Base-by-base conservation (phyloP, 37 sponge, comb jelly and placozoan species). In the Sycon ciliatum region DNA sequence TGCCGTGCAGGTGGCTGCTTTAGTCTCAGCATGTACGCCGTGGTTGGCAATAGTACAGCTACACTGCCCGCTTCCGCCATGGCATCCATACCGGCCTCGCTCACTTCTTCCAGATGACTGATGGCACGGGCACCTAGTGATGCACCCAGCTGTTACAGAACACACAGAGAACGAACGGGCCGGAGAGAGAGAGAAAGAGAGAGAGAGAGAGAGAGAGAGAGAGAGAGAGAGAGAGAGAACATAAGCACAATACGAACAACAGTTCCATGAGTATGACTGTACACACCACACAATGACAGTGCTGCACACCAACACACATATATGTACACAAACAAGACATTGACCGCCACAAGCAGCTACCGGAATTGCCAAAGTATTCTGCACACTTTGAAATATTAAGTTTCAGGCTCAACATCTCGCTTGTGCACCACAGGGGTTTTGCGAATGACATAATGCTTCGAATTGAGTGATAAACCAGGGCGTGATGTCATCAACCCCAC, bases 11-110 rank as follows among this genome's bases (percentile, higher is more conserved):
- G 99, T 0, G 99, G 99, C 18, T 75, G 89, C 35, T 83, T 81
- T 3, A 96, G 76, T 24, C 88, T 71, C 4, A 96, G 74, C n/a
- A 92, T 86, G 71, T 92, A 91, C 3, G 99, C 99, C 2, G 99
- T 96, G 28, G 99, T 96, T n/a, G 99, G 99, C n/a, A 96, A 81
- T 1, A 96, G 78, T 1, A 96, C 85, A 29, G 82, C 99, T 4
- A 92, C 75, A 5, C 74, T 63, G 1, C 72, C 79, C 34, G 75
- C 65, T 26, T 36, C 16, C 6, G 90, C 82, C 85, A 96, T 96
- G 33, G 79, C 84, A 9, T 65, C 56, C 4, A 96, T 89, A 2
- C 87, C 99, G 16, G 54, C 73, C 1, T 67, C 65, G 22, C 78
- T 83, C 11, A 96, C 80, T 36, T 86, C 75, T 71, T 96, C 99